phyloP scores from a whole-genome alignment of 2,888 invertebrate genomes.

The Diachrysia chrysitis region DNA sequence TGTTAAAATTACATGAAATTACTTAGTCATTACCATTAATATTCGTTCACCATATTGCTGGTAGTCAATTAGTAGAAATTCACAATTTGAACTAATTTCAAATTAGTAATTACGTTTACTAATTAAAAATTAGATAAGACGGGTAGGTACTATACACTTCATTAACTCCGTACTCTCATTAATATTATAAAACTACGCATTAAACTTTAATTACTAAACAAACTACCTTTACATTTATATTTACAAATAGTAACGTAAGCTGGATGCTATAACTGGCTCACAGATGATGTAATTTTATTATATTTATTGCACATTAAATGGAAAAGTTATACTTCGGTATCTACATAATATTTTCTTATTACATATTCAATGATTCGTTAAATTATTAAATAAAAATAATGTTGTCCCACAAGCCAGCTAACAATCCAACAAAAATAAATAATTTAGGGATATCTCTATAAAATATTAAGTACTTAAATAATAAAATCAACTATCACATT shows the following conservation, averaged over 20 bases:
- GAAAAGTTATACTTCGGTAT: constrained; percentile 43
- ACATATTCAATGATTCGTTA: constrained; percentile 38
- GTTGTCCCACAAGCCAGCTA: constrained; percentile 63
- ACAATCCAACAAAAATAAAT: constrained; percentile 78
- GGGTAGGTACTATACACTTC: constrained; percentile 48
- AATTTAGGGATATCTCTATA: constrained; percentile 86
- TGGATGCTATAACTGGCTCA: constrained; percentile 66
- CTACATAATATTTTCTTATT: constrained; percentile 29
- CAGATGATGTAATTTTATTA: constrained; percentile 54
- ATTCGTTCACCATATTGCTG: constrained; percentile 59
- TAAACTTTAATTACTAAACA: constrained; percentile 64
- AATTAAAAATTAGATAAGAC: constrained; percentile 68
- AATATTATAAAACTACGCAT: constrained; percentile 68
- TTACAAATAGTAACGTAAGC: constrained; percentile 68
- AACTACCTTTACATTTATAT: constrained; percentile 75
- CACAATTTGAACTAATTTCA: constrained; percentile 63
- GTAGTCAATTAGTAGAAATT: constrained; percentile 58
- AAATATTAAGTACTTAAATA: constrained; percentile 88
- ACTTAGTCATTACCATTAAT: constrained; percentile 62
- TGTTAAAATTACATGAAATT: constrained; percentile 61
- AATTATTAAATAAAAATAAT: constrained; percentile 46
- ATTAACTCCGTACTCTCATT: constrained; percentile 52
- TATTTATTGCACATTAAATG: constrained; percentile 63
- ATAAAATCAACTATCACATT: constrained; percentile 89
- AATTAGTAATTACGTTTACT: constrained; percentile 69